A percentile compares a stretch with the other conserved stretches of the same genome.
Conservation (phyloP, 2,113 vertebrate genomes). For the Prochilodus magdalenae region DNA sequence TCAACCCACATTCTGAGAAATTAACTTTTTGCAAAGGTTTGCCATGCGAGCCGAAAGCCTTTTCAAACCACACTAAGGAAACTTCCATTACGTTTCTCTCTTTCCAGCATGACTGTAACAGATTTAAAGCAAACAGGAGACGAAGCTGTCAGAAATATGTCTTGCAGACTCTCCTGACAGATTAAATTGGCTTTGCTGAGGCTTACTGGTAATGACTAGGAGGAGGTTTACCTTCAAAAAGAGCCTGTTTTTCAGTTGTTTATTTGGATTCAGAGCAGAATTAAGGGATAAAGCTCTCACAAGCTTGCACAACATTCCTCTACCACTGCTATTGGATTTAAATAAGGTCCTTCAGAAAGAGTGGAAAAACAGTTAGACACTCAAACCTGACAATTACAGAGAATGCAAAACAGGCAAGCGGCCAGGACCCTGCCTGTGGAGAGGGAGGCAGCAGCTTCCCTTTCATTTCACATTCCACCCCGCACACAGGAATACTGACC, state of each 20-base stretch:
- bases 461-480: neutral
- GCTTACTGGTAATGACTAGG: neutral
- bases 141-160: neutral
- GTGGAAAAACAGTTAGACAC: constrained; percentile 5
- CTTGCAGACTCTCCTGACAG: neutral
- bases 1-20: too few species aligned
- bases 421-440: constrained; percentile 9
- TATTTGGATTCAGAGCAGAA: neutral
- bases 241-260: too few species aligned
- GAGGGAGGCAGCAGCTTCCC: neutral
- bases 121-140: neutral
- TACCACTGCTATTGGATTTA: neutral
- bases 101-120: neutral
- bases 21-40: too few species aligned
- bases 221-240: neutral
- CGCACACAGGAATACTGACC: neutral
- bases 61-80: neutral
- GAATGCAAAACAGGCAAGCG: constrained; percentile 2
- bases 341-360: neutral
- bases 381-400: constrained; percentile 17
- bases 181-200: neutral
- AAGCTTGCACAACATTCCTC: neutral
- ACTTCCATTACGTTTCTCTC: neutral
- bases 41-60: too few species aligned
- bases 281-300: neutral